Evolutionary conservation across 2,797 vertebrate genomes (phyloP), one percentile per base, ranked within the genome.

Genomic region (Lateolabrax maculatus): DNA sequence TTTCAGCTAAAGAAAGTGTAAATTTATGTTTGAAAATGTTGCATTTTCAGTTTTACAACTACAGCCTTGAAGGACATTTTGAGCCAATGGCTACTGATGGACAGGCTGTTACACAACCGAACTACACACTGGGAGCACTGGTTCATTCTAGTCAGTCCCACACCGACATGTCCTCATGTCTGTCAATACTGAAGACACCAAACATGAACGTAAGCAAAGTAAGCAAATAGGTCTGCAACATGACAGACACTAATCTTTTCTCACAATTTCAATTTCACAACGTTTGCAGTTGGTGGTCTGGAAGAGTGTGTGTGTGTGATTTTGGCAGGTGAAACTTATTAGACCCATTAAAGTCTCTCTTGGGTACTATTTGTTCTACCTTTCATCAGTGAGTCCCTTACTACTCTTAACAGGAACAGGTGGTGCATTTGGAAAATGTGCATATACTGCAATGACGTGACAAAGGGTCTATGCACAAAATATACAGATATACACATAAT

Each of bases 261-360:
- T 51, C 3, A 21, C n/a, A 57, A 46, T 55, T 76, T 27, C 25
- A 15, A 27, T 68, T 46, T 49, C 16, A 9, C 29, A 60, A 15
- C 60, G 52, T 16, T 70, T 74, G 23, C 31, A 52, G 6, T 58
- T 67, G 57, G 43, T 44, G 56, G 46, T 72, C 64, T 29, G 48
- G 29, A 21, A 73, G 60, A 65, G 31, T 70, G 29, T 34, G 15
- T 48, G 23, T 56, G 43, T 36, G 53, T 36, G 60, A 61, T 46
- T 62, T 71, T 61, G 46, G 56, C 79, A 87, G 70, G 70, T 87
- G 83, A 53, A 36, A 15, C 34, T 79, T 69, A 63, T 75, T 82
- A 66, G 67, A 69, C 34, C 75, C 37, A 68, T 73, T 84, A 53
- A 58, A 60, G 63, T 53, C 56, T 56, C 75, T 37, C 0, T 34